Base-by-base conservation (phyloP, 1,140 invertebrate genomes). In the Coboldia fuscipes region DNA sequence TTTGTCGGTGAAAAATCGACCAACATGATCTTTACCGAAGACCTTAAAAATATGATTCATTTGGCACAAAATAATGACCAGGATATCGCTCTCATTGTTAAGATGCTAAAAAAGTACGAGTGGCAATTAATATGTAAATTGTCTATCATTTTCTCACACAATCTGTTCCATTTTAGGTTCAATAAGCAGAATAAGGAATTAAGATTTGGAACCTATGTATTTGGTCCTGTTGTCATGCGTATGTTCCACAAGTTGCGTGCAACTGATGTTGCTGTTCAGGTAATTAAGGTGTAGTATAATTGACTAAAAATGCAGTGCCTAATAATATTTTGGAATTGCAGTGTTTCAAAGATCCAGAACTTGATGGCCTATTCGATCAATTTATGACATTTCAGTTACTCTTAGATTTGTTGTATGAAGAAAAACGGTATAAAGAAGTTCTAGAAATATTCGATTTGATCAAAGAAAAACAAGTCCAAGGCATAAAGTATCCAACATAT, bases 181-280 rank as follows among this genome's bases (percentile, higher is more conserved):
- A 67, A 77, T 41, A 44, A 53, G n/a, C 75, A 82, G 48, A 75
- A 72, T 39, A 65, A 68, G 35, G 65, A 75, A 39, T 45, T 75
- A 21, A 57, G 78, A 37, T 83, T 84, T 66, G 71, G 75, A 13
- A 72, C 61, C 41, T 86, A 72, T 57, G 50, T 72, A 8, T 86
- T 86, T 69, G 82, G 83, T 2, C 79, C 82, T 14, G 69, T 86
- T 8, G 60, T 79, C 0, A 83, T 89, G 79, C 60, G 83, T 42
- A 63, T 79, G 55, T 74, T 73, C 39, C 59, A 83, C 47, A 56
- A 66, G 42, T 48, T 82, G 6, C 70, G 82, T 46, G 64, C 74
- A 46, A 68, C 75, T 15, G 58, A 70, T 33, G 44, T 68, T 33
- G 80, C 80, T 14, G 42, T 78, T 4, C 41, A 71, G 43, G 59